A percentile compares a stretch with the other conserved stretches of the same genome.
These are phyloP conservation scores for Rhinoderma darwinii DNA, from an alignment of 2,113 vertebrate genomes.

Conservation along the genomic window DNA sequence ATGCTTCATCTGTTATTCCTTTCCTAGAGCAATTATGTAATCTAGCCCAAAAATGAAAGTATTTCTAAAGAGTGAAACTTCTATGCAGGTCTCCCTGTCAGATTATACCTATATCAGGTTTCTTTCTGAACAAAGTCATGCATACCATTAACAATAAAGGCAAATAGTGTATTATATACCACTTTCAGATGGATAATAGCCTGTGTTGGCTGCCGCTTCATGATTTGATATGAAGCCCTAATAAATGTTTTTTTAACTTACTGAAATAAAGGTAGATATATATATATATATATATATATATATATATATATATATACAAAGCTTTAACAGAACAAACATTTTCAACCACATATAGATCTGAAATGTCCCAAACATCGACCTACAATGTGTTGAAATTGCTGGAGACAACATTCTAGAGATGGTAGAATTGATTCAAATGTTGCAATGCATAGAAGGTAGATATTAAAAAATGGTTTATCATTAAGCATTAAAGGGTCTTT, in stretches of 20 bases:
- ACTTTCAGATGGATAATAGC: background rate
- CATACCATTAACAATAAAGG: conserved; percentile 19
- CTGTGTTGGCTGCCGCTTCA: background rate
- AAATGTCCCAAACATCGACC: too few species aligned
- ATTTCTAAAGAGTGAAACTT: conserved; percentile 38
- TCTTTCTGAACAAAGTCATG: conserved; percentile 35
- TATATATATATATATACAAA: background rate
- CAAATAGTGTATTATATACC: conserved; percentile 26
- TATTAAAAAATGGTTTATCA: too few species aligned
- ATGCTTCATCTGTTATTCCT: conserved; percentile 41
- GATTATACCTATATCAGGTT: conserved; percentile 23
- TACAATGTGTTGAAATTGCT: too few species aligned
- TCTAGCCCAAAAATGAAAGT: conserved; percentile 43
- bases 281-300: too few species aligned
- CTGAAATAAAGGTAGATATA: background rate
- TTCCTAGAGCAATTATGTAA: conserved; percentile 43
- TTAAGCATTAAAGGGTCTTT: too few species aligned
- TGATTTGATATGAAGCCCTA: background rate
- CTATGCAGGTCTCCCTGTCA: background rate
- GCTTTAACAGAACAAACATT: background rate
- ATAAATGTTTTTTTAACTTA: background rate
- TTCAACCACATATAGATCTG: too few species aligned
- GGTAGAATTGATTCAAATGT: too few species aligned
- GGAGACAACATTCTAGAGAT: too few species aligned
- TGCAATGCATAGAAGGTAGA: too few species aligned